phyloP scores from a whole-genome alignment of 2,797 vertebrate species.

The Clarias pachynema region DNA sequence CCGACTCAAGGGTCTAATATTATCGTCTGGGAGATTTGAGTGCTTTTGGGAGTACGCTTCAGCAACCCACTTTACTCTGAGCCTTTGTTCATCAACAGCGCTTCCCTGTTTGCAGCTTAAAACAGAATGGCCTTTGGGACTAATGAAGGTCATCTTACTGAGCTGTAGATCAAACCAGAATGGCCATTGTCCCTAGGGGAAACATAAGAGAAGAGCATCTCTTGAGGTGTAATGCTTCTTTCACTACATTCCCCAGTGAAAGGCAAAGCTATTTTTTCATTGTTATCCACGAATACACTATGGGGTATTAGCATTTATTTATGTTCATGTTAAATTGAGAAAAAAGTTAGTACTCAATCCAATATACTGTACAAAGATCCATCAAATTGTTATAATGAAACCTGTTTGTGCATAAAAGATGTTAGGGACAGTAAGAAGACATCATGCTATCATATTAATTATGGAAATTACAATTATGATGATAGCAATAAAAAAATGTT shows the following conservation, averaged over 20 bases:
- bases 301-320: conserved; percentile 3
- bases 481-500: no score
- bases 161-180: conserved; percentile 33
- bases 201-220: conserved; percentile 6
- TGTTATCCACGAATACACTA: background rate
- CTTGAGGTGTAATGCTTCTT: background rate
- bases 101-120: conserved; percentile 26
- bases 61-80: conserved; percentile 18
- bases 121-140: conserved; percentile 22
- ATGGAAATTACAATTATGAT: no score
- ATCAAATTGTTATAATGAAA: background rate
- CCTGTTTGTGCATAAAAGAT: no score
- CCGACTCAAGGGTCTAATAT: conserved; percentile 11
- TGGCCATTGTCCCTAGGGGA: conserved; percentile 15
- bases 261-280: background rate
- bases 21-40: conserved; percentile 16
- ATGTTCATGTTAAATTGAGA: background rate
- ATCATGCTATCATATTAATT: no score
- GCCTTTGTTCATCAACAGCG: conserved; percentile 22
- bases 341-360: background rate
- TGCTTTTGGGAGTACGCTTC: conserved; percentile 14
- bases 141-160: conserved; percentile 40
- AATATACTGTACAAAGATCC: background rate
- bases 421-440: no score
- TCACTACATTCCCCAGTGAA: background rate